Conservation (phyloP, 2,797 vertebrate species). For the Sciurus carolinensis region DNA sequence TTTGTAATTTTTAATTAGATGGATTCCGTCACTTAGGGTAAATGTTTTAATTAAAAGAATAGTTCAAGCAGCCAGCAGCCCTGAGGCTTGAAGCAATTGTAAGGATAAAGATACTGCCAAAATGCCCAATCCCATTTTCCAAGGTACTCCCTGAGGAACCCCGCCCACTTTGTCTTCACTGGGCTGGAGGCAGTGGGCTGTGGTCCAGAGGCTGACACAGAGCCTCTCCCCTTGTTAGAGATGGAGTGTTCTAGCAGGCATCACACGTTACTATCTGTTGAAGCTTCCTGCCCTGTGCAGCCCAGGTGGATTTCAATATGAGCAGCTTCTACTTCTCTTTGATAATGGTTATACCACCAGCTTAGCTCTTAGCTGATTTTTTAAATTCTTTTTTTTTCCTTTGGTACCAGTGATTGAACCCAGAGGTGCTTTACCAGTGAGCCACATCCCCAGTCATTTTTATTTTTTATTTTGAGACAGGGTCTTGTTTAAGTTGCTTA, state of each 20-base stretch:
- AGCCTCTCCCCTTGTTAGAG: background rate
- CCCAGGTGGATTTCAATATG: background rate
- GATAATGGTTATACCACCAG: background rate
- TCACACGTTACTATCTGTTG: background rate
- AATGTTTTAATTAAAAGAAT: slow-evolving; percentile 79
- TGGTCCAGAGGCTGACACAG: background rate
- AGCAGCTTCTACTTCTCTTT: background rate
- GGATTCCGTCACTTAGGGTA: slow-evolving; percentile 43
- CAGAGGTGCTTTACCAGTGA: too few species aligned
- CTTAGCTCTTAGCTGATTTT: background rate
- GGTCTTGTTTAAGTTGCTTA: too few species aligned
- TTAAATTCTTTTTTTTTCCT: too few species aligned
- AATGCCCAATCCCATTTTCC: slow-evolving; percentile 62
- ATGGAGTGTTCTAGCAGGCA: background rate
- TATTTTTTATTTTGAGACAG: too few species aligned
- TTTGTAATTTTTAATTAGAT: slow-evolving; percentile 56
- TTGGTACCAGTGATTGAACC: too few species aligned
- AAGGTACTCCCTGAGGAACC: background rate
- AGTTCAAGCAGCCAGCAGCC: slow-evolving; percentile 58
- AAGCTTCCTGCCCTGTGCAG: background rate
- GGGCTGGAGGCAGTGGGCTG: background rate
- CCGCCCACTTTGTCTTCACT: background rate
- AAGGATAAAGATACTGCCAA: slow-evolving; percentile 52
- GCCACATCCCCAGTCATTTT: too few species aligned
- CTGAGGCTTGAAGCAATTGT: slow-evolving; percentile 22